Conservation (phyloP, 35 echinoderm and acorn worm species). For the Lytechinus pictus region DNA sequence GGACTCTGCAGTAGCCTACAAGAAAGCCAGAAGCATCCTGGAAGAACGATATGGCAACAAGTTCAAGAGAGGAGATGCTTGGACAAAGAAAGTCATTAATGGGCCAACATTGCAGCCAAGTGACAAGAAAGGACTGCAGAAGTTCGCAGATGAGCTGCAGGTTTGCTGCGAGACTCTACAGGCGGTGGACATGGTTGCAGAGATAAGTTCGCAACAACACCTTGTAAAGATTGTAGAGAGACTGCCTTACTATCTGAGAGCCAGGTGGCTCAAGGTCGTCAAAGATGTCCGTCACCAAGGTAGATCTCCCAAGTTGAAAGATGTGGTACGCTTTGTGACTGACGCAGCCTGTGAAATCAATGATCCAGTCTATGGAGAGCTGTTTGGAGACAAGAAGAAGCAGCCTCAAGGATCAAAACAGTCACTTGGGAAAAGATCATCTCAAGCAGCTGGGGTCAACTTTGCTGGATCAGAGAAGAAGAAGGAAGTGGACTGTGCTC, state of each 20-base stretch:
- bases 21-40: not conserved
- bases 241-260: not conserved
- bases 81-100: not conserved
- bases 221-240: conserved; percentile 5
- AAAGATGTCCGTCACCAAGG: not conserved
- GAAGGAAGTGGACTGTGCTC: not conserved
- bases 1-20: not conserved
- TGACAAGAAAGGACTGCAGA: not conserved
- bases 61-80: conserved; percentile 11
- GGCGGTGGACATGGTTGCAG: not conserved
- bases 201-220: not conserved
- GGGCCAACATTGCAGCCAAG: not conserved
- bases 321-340: not conserved
- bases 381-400: not conserved
- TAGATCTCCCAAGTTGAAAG: not conserved
- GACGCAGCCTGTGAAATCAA: not conserved
- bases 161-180: not conserved
- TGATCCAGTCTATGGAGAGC: conserved; percentile 1
- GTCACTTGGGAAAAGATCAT: not conserved
- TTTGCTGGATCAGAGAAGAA: not conserved
- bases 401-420: not conserved
- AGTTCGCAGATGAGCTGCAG: not conserved
- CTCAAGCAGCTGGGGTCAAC: not conserved
- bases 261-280: not conserved
- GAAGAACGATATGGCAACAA: not conserved